Evolutionary conservation across 1,140 invertebrate species (phyloP), one percentile per base, ranked within the genome.

Genomic region (Papilio aristodemus): DNA sequence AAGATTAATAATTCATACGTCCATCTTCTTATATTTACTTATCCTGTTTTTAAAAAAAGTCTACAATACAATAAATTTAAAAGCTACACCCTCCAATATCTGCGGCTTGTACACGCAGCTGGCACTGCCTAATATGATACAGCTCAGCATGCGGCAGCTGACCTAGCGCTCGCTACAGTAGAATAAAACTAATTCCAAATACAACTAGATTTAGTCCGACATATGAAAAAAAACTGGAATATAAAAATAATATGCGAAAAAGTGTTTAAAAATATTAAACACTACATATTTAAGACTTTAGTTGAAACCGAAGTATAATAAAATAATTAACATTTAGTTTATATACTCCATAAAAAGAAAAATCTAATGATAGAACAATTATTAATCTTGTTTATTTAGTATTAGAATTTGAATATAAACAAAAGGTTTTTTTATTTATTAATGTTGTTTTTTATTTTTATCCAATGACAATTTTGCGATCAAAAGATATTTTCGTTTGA

Each of bases 81-180:
- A 22, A 17, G 46, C 5, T 54, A 54, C 6, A 32, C 46, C 19
- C n/a, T 54, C 19, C 46, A 22, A 54, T 54, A 54, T 19, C 8
- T 54, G 19, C 2, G 46, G 19, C 46, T 54, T 9, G 17, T 54
- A 54, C 46, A 54, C 19, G 22, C 46, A 54, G 19, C 19, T 54
- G 46, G 46, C n/a, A 54, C 46, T 54, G 46, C 1, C 19, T 54
- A 54, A 54, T 54, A 54, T 54, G 6, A 54, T 54, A 54, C 46
- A 54, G 46, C 46, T 54, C 22, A 54, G 46, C 19, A 22, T 54
- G 46, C 19, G 22, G 14, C 43, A 9, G 17, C 19, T 54, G 46
- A 54, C 46, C 46, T 25, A 19, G 14, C 7, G 17, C n/a, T n/a
- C n/a, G 46, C 19, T 54, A 54, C 19, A 25, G 9, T 11, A 13